Evolutionary conservation across 2,888 invertebrate genomes (phyloP), one percentile per base, ranked within the genome.

Genomic region (Heliconius cydno): DNA sequence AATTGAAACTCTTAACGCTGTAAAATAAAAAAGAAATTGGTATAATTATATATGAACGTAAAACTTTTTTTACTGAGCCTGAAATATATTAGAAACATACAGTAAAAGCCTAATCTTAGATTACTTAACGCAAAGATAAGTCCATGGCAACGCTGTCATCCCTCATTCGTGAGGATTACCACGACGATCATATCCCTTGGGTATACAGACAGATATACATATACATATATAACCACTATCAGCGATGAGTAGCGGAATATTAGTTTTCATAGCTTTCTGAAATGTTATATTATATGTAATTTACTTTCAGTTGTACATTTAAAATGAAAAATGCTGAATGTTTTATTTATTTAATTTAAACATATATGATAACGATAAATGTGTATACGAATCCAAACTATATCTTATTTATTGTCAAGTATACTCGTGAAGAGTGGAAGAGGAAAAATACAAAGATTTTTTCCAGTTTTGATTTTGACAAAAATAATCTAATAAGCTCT

Each of bases 131-230:
- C 81, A 80, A 79, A 83, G 82, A 84, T 84, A 84, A 83, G 78
- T 80, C 81, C 71, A 68, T 73, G 78, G 81, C 78, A 81, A 76
- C 74, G 76, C 82, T 81, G 84, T 82, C 83, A 84, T 84, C 83
- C 84, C 84, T 85, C 83, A 84, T 85, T 83, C 82, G 76, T 79
- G 80, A 83, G 83, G 83, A 84, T 85, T 83, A 84, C 82, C 81
- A 81, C 67, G 68, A 80, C 80, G 76, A 79, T 81, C 79, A 82
- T 83, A 84, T 82, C 84, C 83, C 79, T 80, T 41, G 60, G 52
- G 67, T 77, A 68, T 70, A 79, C 25, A 78, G 79, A 80, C 52
- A 52, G 52, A 19, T 6, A 19, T 79, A 78, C 80, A 75, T 73
- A 81, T 52, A 70, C 0, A 41, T 25, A 70, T 34, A 34, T 25